Percentiles rank a stretch among this genome's conserved stretches.
These are phyloP conservation scores for Callipepla californica DNA, from an alignment of 2,113 vertebrate species.

Conservation along the genomic window DNA sequence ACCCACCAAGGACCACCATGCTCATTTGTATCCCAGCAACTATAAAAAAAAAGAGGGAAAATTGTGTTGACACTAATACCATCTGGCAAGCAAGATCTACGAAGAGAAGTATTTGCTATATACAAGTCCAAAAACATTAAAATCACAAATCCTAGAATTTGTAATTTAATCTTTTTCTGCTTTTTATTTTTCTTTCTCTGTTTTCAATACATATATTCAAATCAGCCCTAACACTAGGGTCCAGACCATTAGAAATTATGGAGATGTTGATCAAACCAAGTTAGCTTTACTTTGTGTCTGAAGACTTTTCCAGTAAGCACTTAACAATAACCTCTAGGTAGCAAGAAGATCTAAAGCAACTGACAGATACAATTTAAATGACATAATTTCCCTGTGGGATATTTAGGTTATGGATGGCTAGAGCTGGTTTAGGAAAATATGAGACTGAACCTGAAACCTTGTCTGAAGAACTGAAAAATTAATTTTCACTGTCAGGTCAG, in stretches of 20 bases:
- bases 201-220: background rate
- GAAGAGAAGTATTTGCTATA: background rate
- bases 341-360: background rate
- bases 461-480: background rate
- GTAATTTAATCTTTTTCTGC: background rate
- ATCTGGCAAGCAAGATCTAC: background rate
- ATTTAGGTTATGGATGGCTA: background rate
- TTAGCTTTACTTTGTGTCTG: background rate
- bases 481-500: background rate
- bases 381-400: background rate
- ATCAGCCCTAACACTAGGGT: background rate
- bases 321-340: background rate
- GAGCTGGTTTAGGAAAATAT: background rate
- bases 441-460: background rate
- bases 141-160: background rate
- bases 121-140: background rate
- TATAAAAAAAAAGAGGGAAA: conserved; percentile 22
- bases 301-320: background rate
- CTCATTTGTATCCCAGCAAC: conserved; percentile 86
- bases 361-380: background rate
- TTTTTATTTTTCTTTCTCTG: background rate
- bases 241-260: background rate
- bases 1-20: conserved; percentile 83
- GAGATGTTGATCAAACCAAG: accelerated
- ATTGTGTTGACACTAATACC: background rate